Evolutionary conservation across 2,113 vertebrate genomes (phyloP), one percentile per base, ranked within the genome.

Genomic region (Melanotaenia duboulayi): DNA sequence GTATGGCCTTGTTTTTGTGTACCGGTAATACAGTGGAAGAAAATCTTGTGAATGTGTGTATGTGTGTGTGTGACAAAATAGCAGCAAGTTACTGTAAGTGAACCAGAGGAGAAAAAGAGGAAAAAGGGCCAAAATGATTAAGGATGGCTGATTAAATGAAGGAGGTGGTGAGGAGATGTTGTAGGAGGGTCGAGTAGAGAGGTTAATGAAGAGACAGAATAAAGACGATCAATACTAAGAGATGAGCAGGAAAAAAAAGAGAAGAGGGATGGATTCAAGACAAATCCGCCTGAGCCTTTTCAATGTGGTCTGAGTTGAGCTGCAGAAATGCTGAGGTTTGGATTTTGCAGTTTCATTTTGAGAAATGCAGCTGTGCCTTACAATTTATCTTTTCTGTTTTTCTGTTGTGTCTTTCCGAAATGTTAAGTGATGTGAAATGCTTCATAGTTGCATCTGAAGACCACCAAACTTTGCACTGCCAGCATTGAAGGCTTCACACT

Each of bases 141-240:
- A 51, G 40, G 62, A 28, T 58, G 32, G 24, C 12, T 28, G 51
- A 81, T 48, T 54, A 65, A 66, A 80, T 12, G 32, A 37, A 25
- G 35, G 46, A 55, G 46, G 59, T 10, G 52, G 22, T 0, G 57
- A 74, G 35, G 22, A 51, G 42, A 7, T 7, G 1, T 12, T 4
- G 52, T 8, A 19, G 32, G 54, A 42, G 90, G 49, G 65, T 37
- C 0, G 39, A 76, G 75, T 78, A 59, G 63, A 73, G 67, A 81
- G 71, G 67, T 59, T 82, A 78, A 82, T 86, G 72, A 61, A 71
- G 58, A 81, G 42, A 49, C 23, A 11, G 66, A 58, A 2, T 39
- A 42, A 67, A 95, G 95, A 89, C 92, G 95, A 94, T 86, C 92
- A 87, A 64, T 74, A 77, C 11, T 14, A 87, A 55, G 68, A 69